These are phyloP conservation scores for Amblyraja radiata DNA, from an alignment of 2,797 vertebrate species.

Conservation along the genomic window DNA sequence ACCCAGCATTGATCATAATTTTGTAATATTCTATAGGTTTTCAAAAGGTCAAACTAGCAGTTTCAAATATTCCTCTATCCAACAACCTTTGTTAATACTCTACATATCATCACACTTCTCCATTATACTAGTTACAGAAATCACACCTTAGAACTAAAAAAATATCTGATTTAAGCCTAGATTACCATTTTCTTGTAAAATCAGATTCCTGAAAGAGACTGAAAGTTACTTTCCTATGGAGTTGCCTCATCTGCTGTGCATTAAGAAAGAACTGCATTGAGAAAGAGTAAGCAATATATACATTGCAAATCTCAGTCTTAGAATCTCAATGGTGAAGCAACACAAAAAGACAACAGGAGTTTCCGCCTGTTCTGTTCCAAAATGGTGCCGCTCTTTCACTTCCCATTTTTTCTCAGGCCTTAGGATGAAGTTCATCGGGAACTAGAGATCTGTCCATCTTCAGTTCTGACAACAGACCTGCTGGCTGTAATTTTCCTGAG, in stretches of 20 bases:
- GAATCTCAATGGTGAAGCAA: background rate
- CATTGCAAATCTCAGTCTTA: background rate
- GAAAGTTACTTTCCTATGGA: background rate
- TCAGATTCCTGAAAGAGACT: background rate
- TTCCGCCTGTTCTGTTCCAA: too few relatives aligned
- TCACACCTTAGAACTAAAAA: background rate
- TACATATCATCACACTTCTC: background rate
- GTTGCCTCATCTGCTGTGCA: background rate
- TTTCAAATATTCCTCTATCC: background rate
- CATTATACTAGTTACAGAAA: background rate
- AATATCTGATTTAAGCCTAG: background rate
- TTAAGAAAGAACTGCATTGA: slow-evolving; percentile 2
- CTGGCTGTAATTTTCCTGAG: too few relatives aligned
- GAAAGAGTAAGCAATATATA: background rate
- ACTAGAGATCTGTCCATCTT: too few relatives aligned
- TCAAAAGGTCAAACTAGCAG: background rate
- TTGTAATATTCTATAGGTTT: background rate
- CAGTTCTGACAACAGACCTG: too few relatives aligned
- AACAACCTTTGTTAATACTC: background rate
- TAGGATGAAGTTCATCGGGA: too few relatives aligned
- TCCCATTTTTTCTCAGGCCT: too few relatives aligned
- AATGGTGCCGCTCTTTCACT: too few relatives aligned
- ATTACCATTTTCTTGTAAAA: background rate
- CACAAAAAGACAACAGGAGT: background rate
- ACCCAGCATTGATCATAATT: background rate